Evolutionary conservation across 2,888 invertebrate genomes (phyloP).

Genomic region (Melieria picta): DNA sequence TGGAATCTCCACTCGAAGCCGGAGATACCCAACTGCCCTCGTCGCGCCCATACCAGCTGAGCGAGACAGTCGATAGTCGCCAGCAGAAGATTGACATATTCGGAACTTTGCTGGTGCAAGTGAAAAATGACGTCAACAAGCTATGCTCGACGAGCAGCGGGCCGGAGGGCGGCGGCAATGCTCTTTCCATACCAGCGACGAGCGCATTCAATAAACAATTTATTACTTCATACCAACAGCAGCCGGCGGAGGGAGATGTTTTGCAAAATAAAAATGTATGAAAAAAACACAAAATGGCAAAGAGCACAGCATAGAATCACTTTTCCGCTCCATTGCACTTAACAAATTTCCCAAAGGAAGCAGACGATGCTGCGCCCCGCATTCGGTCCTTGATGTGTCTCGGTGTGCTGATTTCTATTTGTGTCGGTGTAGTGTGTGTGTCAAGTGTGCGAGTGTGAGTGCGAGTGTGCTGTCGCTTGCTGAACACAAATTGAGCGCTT

Average conservation of each 20-base stretch:
- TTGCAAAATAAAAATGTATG: not conserved
- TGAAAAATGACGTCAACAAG: too few relatives aligned
- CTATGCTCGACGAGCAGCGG: too few relatives aligned
- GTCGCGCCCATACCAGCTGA: too few relatives aligned
- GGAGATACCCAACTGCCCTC: too few relatives aligned
- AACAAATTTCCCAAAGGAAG: conserved; percentile 39
- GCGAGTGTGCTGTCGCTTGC: too few relatives aligned
- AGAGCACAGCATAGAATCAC: conserved; percentile 25
- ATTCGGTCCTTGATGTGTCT: not conserved
- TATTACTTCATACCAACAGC: conserved; percentile 14
- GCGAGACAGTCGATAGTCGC: too few relatives aligned
- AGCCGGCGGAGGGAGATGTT: not conserved
- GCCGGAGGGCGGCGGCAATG: too few relatives aligned
- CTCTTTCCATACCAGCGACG: too few relatives aligned
- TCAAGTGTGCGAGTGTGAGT: too few relatives aligned
- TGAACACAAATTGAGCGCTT: conserved; percentile 20
- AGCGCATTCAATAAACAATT: conserved; percentile 25
- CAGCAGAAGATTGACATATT: too few relatives aligned
- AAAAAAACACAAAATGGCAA: not conserved
- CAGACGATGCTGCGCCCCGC: not conserved
- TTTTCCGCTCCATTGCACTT: conserved; percentile 39
- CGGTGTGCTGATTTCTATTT: not conserved
- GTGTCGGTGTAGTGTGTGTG: not conserved
- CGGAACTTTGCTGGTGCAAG: too few relatives aligned
- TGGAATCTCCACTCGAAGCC: too few relatives aligned